A percentile compares a stretch with the other conserved stretches of the same genome.
Evolutionary conservation across 35 echinoderm and acorn worm species (phyloP).

Genomic region (Eucidaris tribuloides): DNA sequence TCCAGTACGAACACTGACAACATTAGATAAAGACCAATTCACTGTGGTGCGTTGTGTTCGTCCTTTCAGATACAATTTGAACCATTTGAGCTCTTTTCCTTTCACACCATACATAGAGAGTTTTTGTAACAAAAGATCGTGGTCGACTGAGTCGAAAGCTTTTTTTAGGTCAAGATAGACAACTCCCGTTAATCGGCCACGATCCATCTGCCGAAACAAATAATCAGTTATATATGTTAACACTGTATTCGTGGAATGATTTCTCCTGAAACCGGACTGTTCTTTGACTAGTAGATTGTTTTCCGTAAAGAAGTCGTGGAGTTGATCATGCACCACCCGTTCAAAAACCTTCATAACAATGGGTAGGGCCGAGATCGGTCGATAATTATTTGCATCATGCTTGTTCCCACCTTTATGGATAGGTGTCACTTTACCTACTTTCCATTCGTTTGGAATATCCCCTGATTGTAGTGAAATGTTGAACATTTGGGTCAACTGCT

Average conservation of each 20-base stretch:
- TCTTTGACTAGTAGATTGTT: background rate
- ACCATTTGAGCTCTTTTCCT: no score
- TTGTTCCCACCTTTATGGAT: constrained; percentile 22
- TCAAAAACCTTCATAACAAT: constrained; percentile 50
- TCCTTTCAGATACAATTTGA: no score
- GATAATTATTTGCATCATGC: constrained; percentile 21
- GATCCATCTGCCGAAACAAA: constrained; percentile 11
- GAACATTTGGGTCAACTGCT: constrained; percentile 8
- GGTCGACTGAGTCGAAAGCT: constrained; percentile 43
- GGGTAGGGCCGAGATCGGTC: constrained; percentile 28
- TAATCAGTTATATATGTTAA: constrained; percentile 34
- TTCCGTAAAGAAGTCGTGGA: constrained; percentile 4
- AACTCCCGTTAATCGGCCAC: constrained; percentile 6
- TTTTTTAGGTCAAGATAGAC: constrained; percentile 47
- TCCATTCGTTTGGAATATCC: constrained; percentile 28
- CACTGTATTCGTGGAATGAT: constrained; percentile 19
- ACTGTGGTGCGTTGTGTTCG: no score
- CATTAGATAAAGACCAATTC: no score
- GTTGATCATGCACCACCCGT: constrained; percentile 33
- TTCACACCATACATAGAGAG: no score
- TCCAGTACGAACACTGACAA: no score
- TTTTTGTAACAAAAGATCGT: constrained; percentile 20
- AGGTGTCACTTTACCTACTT: constrained; percentile 23
- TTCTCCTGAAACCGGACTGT: constrained; percentile 38
- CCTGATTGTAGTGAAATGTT: background rate